Base-by-base conservation (phyloP, 1,140 invertebrate species). In the Lycorma delicatula region DNA sequence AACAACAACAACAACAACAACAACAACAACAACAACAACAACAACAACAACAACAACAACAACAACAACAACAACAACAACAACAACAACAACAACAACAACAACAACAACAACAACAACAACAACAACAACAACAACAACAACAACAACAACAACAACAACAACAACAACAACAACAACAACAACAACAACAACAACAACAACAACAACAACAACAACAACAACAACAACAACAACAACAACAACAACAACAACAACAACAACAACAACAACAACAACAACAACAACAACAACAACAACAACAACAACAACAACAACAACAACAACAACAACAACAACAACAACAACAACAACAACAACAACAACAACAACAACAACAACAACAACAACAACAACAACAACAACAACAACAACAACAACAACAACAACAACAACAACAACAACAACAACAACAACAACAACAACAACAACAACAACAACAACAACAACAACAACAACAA, bases 1-100 rank as follows among this genome's bases (percentile, higher is more conserved):
- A 36, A 36, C 34, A 36, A 36, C 34, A 36, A 36, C 34, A 36
- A 36, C 34, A 36, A 36, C 34, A 36, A 36, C 34, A 36, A 36
- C 34, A 36, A 36, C 34, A 36, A 36, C 34, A 36, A 36, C 34
- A 36, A 36, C 34, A 36, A 36, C 34, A 36, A 36, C 34, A 36
- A 36, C 34, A 36, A 36, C 34, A 36, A 36, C 34, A 36, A 36
- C 34, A 36, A 36, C 34, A 36, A 36, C 34, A 36, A 36, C 34
- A 36, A 36, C 34, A 36, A 36, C 34, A 36, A 36, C 34, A 36
- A 36, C 34, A 36, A 36, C 34, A 36, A 36, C 34, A 36, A 36
- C 34, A 36, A 36, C 34, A 36, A 36, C 34, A 36, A 36, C 34
- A 36, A 36, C 34, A 36, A 36, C 34, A 36, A 36, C 34, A 36